Evolutionary conservation across 2,888 invertebrate species (phyloP), one percentile per base, ranked within the genome.

Genomic region (Diachrysia chrysitis): DNA sequence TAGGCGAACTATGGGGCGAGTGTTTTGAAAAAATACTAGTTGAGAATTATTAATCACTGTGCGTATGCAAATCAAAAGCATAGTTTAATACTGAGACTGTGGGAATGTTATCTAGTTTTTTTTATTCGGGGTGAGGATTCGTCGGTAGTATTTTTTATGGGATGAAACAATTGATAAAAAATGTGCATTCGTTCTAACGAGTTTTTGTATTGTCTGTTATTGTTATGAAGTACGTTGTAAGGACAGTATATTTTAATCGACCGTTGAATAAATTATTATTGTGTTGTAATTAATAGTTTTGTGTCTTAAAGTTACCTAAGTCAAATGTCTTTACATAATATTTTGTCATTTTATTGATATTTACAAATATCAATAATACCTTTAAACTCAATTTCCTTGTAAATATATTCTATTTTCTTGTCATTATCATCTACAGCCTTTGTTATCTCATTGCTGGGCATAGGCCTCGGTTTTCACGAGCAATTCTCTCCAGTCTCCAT

Each of bases 21-120:
- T 81, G 79, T 86, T 85, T 87, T 85, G 83, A 86, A 89, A 90
- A 90, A 89, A 87, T 81, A 81, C 72, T 80, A 83, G 83, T 85
- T 79, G 83, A 87, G 89, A 94, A 93, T 79, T 82, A 95, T 93
- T 95, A 94, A 94, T 92, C 90, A 94, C 92, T 89, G 85, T 83
- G 83, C 82, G 83, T 93, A 95, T 95, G 95, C 92, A 95, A 94
- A 95, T 93, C 76, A 42, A 46, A 68, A 62, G 78, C 81, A 84
- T 79, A 82, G 84, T 87, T 73, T 69, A 81, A 81, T 67, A 66
- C 84, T 89, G 85, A 85, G 73, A 84, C 83, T 92, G 92, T 93
- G 93, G 91, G 92, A 93, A 93, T 87, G 69, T 83, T 81, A 76
- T 85, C 82, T 86, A 81, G 69, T 83, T 81, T 84, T 82, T 82